These are phyloP conservation scores for Dynastes hyllus DNA, from an alignment of 2,888 invertebrate genomes.

Conservation along the genomic window DNA sequence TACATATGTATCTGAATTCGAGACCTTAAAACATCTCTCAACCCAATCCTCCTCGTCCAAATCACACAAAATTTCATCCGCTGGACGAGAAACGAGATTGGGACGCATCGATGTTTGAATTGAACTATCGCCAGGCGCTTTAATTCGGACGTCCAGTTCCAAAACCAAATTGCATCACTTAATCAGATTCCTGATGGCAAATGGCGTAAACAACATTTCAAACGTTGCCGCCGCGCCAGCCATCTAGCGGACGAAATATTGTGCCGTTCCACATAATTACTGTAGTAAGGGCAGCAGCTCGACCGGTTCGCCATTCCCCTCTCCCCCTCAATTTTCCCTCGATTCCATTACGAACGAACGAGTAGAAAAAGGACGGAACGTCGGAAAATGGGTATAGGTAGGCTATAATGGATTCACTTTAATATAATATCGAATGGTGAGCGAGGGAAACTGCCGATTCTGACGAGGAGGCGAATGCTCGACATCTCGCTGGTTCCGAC, in stretches of 20 bases:
- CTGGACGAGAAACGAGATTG: no score
- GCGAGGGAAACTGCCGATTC: slow-evolving; percentile 50
- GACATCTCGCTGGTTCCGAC: slow-evolving; percentile 7
- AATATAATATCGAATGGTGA: slow-evolving; percentile 55
- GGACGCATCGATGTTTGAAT: no score
- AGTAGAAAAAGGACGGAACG: no score
- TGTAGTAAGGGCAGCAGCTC: background rate
- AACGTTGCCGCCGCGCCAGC: slow-evolving; percentile 14
- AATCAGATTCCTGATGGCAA: slow-evolving; percentile 35
- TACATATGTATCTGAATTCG: no score
- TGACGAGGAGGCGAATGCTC: no score
- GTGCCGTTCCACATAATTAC: slow-evolving; percentile 40
- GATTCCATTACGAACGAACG: no score
- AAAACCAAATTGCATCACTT: slow-evolving; percentile 25
- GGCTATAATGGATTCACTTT: slow-evolving; percentile 50
- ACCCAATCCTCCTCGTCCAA: no score
- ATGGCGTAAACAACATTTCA: slow-evolving; percentile 32
- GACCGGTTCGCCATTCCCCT: background rate
- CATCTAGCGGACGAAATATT: slow-evolving; percentile 11
- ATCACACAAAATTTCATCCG: no score
- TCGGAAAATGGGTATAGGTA: no score
- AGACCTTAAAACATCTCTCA: no score
- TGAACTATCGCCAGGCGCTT: background rate
- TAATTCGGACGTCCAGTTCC: background rate
- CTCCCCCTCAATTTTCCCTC: no score